Evolutionary conservation across 2,888 invertebrate genomes (phyloP).

Genomic region (Lithosia quadra): DNA sequence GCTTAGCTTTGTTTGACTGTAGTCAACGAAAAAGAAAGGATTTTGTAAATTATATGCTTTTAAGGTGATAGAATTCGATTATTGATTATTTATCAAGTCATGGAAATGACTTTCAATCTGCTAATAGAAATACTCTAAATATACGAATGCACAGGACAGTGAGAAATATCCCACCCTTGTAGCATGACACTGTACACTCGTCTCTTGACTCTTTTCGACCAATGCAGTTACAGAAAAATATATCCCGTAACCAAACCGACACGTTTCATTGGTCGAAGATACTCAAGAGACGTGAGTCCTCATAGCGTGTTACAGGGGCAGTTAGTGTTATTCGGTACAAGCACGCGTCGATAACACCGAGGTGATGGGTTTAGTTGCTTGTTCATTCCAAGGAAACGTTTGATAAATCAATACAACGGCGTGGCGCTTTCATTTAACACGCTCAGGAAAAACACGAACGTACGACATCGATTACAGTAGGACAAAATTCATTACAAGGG

Average conservation of each 20-base stretch:
- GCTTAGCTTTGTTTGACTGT: background rate
- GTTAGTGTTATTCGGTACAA: slow-evolving; percentile 12
- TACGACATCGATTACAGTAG: slow-evolving; percentile 2
- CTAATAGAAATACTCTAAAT: background rate
- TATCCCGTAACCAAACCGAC: background rate
- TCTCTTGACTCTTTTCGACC: background rate
- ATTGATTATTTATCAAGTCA: background rate
- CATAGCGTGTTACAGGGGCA: background rate
- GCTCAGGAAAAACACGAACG: slow-evolving; percentile 32
- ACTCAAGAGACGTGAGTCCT: background rate
- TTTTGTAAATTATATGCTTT: background rate
- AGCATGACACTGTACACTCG: background rate
- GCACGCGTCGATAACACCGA: slow-evolving; percentile 19
- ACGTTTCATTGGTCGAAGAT: background rate
- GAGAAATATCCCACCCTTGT: background rate
- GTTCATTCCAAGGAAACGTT: slow-evolving; percentile 39
- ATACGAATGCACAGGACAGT: background rate
- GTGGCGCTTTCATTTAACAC: slow-evolving; percentile 34
- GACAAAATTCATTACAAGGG: background rate
- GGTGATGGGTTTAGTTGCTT: slow-evolving; percentile 55
- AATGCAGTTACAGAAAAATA: background rate
- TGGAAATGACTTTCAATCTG: too few species aligned
- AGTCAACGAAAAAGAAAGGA: background rate
- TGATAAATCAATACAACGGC: slow-evolving; percentile 31
- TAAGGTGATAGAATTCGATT: background rate